Conservation (phyloP, 2,888 invertebrate species). For the Eupithecia centaureata region DNA sequence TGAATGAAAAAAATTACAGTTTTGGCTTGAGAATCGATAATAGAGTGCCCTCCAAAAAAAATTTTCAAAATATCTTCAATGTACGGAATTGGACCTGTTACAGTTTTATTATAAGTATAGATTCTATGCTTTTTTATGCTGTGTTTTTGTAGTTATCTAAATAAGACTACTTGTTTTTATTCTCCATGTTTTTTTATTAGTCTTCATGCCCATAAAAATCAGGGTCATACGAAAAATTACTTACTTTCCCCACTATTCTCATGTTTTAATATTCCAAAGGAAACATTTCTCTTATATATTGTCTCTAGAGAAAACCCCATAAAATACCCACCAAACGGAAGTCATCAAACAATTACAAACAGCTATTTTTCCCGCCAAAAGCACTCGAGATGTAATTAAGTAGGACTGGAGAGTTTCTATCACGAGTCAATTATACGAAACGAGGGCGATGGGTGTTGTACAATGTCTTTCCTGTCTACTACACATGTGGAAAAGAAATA, state of each 20-base stretch:
- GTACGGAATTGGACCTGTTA: no score
- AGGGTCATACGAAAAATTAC: neutral
- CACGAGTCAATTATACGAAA: constrained; percentile 16
- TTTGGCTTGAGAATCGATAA: no score
- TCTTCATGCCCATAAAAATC: neutral
- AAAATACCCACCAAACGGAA: constrained; percentile 16
- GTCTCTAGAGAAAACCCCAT: neutral
- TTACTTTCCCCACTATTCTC: neutral
- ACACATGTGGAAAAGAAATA: neutral
- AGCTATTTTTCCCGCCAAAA: constrained; percentile 19
- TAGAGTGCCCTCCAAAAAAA: no score
- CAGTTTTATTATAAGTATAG: no score
- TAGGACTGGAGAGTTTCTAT: constrained; percentile 18
- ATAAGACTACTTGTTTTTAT: neutral
- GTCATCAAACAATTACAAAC: constrained; percentile 22
- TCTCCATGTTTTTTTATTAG: no score
- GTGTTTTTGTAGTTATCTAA: neutral
- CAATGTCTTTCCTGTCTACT: neutral
- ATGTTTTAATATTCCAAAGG: constrained; percentile 10
- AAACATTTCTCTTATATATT: constrained; percentile 14
- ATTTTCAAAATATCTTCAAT: no score
- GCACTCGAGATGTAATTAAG: constrained; percentile 22
- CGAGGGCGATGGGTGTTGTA: neutral
- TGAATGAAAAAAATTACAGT: no score
- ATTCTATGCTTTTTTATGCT: no score